Evolutionary conservation across 37 sponge, comb jelly and placozoan species (phyloP), one percentile per base, ranked within the genome.

Genomic region (Theonella swinhoei): DNA sequence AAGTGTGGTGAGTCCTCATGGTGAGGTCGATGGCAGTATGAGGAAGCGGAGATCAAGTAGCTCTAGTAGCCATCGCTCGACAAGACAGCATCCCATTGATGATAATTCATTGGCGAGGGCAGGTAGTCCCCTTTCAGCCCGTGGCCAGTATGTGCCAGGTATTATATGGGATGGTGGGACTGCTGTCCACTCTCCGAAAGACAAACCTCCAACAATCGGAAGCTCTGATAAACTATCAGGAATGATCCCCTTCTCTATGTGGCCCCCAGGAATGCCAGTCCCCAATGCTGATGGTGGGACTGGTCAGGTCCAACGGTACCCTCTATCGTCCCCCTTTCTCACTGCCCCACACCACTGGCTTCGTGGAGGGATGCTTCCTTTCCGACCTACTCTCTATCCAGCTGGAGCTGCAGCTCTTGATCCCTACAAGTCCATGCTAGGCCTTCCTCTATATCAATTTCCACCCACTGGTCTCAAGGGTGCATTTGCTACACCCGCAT

Each of bases 21-120:
- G 54, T 7, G 54, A 47, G 54, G 11, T 17, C 14, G 54, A 47
- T 14, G 54, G 54, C 54, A 47, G 7, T 7, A 47, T 14, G 54
- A 79, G 39, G 42, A 62, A 79, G 1, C 22, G 79, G 31, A 33
- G 79, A 39, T 66, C 41, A 26, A 79, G 79, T 30, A 79, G 79
- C 39, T 79, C 79, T n/a, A 79, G 79, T 36, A 79, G 79, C 30
- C 30, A 62, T 2, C 37, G 43, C 17, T 79, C 79, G 20, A 0
- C 64, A 0, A 79, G 36, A 39, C 79, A 77, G 39, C 38, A 79
- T 43, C 2, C 34, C 54, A 43, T 75, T 43, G 54, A 47, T 14
- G 54, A 47, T 14, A 14, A 7, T 14, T 14, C 54, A 7, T 14
- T 47, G 54, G 54, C 11, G 7, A 7, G 54, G 14, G 7, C 54